Base-by-base conservation (phyloP, 2,888 invertebrate species). In the Acrocyrtus sp. region DNA sequence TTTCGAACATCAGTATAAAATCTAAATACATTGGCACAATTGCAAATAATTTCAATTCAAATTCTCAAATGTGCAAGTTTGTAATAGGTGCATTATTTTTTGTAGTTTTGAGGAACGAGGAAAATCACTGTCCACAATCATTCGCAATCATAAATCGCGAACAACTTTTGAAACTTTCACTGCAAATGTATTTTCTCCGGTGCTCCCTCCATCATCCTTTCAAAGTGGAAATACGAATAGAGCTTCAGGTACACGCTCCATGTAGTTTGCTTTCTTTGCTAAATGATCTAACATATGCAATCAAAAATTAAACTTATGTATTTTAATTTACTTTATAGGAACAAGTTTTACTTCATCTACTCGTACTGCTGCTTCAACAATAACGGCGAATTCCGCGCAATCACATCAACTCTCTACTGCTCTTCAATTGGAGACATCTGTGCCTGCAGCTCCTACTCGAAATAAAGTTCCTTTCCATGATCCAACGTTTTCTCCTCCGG, bases 21-120 rank as follows among this genome's bases (percentile, higher is more conserved):
- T n/a, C n/a, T n/a, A n/a, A n/a, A n/a, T n/a, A n/a, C n/a, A n/a
- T n/a, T n/a, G n/a, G n/a, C n/a, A n/a, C n/a, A n/a, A 88, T 90
- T 87, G 21, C 12, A 34, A 47, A 48, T 21, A 54, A 17, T n/a
- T n/a, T n/a, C n/a, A n/a, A n/a, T n/a, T n/a, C n/a, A n/a, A n/a
- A n/a, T n/a, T n/a, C n/a, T n/a, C n/a, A n/a, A n/a, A n/a, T n/a
- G n/a, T n/a, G n/a, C n/a, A n/a, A n/a, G n/a, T n/a, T n/a, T n/a
- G n/a, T n/a, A n/a, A n/a, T n/a, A n/a, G n/a, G n/a, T n/a, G n/a
- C n/a, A n/a, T n/a, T n/a, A n/a, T n/a, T n/a, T n/a, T n/a, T n/a
- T n/a, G n/a, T 84, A 96, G 96, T 84, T 96, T 95, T 86, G 93
- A 95, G 85, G 97, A 97, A 86, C 89, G 97, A 80, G 91, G 93